A percentile compares a stretch with the other conserved stretches of the same genome.
Evolutionary conservation across 2,113 vertebrate genomes (phyloP).

Genomic region (Dipodomys spectabilis): DNA sequence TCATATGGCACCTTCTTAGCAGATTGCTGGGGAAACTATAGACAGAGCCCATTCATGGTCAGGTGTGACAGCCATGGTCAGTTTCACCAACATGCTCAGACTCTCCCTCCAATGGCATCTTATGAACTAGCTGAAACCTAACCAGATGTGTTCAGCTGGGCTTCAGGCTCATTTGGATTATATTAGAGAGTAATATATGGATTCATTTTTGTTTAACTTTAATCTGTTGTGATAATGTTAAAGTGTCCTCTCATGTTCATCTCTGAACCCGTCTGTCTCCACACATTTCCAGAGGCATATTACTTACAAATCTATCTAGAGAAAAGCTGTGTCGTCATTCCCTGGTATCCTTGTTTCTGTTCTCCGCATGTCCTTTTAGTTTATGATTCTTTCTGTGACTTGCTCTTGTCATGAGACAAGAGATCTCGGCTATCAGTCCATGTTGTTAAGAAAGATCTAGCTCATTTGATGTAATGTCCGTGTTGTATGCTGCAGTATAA

Average conservation of each 20-base stretch:
- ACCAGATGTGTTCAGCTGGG: not conserved
- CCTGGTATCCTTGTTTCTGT: not conserved
- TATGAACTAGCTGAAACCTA: not conserved
- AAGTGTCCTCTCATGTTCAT: not conserved
- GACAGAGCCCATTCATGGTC: not conserved
- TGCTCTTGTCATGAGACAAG: constrained; percentile 11
- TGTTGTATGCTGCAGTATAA: not conserved
- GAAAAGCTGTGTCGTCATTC: not conserved
- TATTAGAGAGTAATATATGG: not conserved
- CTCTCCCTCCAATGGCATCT: not conserved
- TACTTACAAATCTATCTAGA: not conserved
- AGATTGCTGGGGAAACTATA: not conserved
- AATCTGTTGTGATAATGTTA: not conserved
- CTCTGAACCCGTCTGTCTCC: not conserved
- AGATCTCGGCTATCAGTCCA: not conserved
- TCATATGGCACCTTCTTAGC: not conserved
- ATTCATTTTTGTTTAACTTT: not conserved
- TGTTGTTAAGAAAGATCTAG: not conserved
- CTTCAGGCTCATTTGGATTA: not conserved
- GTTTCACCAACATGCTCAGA: too few species aligned
- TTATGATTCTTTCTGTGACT: constrained; percentile 5
- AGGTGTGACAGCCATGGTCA: not conserved
- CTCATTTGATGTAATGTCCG: constrained; percentile 22
- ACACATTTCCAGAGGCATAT: not conserved
- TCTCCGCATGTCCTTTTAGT: not conserved